A percentile compares a stretch with the other conserved stretches of the same genome.
These are phyloP conservation scores for Hippocampus guttulatus DNA, from an alignment of 2,113 vertebrate genomes.

Conservation along the genomic window DNA sequence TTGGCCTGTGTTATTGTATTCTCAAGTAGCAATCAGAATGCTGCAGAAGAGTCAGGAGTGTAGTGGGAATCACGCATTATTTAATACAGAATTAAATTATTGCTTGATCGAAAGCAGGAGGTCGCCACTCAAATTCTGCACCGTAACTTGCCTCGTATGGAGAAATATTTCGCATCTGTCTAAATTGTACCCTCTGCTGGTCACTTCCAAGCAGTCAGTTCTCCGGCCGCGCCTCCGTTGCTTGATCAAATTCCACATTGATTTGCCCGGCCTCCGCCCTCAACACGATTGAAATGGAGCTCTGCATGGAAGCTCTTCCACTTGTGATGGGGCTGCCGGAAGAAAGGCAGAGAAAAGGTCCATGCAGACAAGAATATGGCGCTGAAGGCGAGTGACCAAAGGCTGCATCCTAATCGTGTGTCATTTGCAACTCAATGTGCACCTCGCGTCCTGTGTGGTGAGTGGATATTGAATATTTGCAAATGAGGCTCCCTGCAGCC, in stretches of 20 bases:
- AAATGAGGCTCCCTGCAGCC: conserved; percentile 50
- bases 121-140: too few relatives aligned
- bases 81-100: too few relatives aligned
- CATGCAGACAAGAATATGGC: conserved; percentile 10
- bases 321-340: not conserved
- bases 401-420: conserved; percentile 52
- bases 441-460: conserved; percentile 44
- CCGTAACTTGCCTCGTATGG: not conserved
- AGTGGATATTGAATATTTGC: conserved; percentile 61
- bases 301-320: conserved; percentile 6
- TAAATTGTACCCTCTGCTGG: not conserved
- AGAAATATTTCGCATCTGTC: not conserved
- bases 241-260: not conserved
- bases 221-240: not conserved
- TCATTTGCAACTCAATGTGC: conserved; percentile 64
- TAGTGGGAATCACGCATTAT: too few relatives aligned
- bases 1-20: conserved; percentile 21
- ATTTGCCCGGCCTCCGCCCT: not conserved
- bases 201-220: not conserved
- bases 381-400: conserved; percentile 25
- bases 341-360: conserved; percentile 31
- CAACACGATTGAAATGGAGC: conserved; percentile 6
- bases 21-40: not conserved
- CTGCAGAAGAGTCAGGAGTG: not conserved
- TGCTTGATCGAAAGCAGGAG: too few relatives aligned